Base-by-base conservation (phyloP, 2,113 vertebrate species). In the Fregata magnificens region DNA sequence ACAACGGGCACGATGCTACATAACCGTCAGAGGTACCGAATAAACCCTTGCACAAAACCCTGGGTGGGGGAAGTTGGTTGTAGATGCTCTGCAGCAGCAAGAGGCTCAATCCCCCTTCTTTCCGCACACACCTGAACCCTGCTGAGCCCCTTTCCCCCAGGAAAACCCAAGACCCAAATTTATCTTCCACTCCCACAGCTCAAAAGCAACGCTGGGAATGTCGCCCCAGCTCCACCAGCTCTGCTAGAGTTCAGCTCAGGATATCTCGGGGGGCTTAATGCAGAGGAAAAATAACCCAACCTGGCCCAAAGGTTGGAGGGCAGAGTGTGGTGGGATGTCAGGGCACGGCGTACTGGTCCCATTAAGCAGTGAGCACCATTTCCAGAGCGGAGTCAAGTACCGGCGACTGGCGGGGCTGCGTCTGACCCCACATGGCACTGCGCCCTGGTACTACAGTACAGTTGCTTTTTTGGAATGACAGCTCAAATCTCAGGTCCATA, bases 321-420 rank as follows among this genome's bases (percentile, higher is more conserved):
- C 22, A 36, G 69, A 47, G 56, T 49, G 49, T 2, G 20, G 3
- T 34, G 81, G 93, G 71, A 47, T 34, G 53, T 59, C 82, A 56
- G 79, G 67, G 82, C 49, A 52, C 1, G 21, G 50, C n/a, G 1
- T 14, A 49, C 72, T 80, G 76, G 78, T 88, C 76, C 88, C 52
- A 18, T 18, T 52, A 38, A 80, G 52, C 61, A 91, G 34, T 4
- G 10, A 97, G 97, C 96, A 97, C 97, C 97, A 79, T 93, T 95
- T 96, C 44, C 76, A 95, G 61, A 82, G 45, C 0, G 1, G 61
- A 63, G 45, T 26, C 6, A 53, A 86, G 82, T 59, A 59, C 89
- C 53, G 9, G 80, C 3, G 4, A 38, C 65, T 24, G 2, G 11
- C 5, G 9, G 28, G 67, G 65, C 66, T 85, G 86, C 0, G 1